Evolutionary conservation across 2,113 vertebrate genomes (phyloP).

Genomic region (Siphamia tubifer): DNA sequence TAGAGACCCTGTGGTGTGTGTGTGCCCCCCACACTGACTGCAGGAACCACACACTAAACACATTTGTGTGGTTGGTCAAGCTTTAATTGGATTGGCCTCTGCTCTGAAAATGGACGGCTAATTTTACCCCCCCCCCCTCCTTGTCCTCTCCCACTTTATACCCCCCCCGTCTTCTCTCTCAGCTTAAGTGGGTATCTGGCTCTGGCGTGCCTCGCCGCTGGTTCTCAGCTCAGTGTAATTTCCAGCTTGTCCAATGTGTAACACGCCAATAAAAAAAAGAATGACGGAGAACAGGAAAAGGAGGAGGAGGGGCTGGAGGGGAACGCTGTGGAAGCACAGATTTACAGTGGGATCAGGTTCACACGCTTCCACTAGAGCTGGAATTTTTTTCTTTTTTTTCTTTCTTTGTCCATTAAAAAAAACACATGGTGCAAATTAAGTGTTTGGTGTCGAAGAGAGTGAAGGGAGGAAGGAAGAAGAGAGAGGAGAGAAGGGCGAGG

Average conservation of each 20-base stretch:
- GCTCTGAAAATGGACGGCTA: slow-evolving; percentile 65
- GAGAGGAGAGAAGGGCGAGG: slow-evolving; percentile 27
- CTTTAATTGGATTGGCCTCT: slow-evolving; percentile 74
- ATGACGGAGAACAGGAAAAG: slow-evolving; percentile 44
- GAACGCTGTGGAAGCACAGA: slow-evolving; percentile 67
- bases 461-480: slow-evolving; percentile 44
- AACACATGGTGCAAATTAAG: slow-evolving; percentile 82
- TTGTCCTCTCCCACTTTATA: background rate
- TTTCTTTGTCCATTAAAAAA: slow-evolving; percentile 62
- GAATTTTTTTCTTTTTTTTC: background rate
- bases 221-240: slow-evolving; percentile 76
- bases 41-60: slow-evolving; percentile 70
- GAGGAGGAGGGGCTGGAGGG: slow-evolving; percentile 21
- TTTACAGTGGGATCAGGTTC: slow-evolving; percentile 77
- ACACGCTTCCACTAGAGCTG: slow-evolving; percentile 64
- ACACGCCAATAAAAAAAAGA: slow-evolving; percentile 76
- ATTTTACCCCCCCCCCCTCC: slow-evolving; percentile 50
- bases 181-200: slow-evolving; percentile 62
- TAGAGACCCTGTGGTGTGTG: background rate
- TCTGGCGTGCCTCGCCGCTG: slow-evolving; percentile 57
- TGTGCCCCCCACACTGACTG: slow-evolving; percentile 19
- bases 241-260: slow-evolving; percentile 81
- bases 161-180: slow-evolving; percentile 1
- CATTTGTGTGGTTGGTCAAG: slow-evolving; percentile 69
- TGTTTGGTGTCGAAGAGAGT: slow-evolving; percentile 49